A percentile compares a stretch with the other conserved stretches of the same genome.
These are phyloP conservation scores for Oreochromis aureus DNA, from an alignment of 2,113 vertebrate species.

Conservation along the genomic window DNA sequence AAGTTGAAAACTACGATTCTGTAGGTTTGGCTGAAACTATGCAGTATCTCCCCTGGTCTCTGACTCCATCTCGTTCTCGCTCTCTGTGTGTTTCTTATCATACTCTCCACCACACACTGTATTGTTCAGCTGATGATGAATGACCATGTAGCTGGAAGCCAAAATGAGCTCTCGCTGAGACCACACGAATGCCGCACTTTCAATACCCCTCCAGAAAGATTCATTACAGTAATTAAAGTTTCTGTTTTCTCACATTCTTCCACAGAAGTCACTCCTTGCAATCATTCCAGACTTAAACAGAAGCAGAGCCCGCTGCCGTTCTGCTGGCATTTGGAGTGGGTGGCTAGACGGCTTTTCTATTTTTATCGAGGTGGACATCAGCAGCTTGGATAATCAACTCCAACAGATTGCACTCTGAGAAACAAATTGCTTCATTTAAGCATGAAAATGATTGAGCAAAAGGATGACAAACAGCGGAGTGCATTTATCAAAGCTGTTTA, in stretches of 20 bases:
- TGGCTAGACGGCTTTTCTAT: constrained; percentile 51
- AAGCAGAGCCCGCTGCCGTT: constrained; percentile 13
- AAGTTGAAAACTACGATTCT: not conserved
- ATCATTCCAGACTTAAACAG: constrained; percentile 15
- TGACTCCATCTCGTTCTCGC: not conserved
- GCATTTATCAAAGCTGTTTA: constrained; percentile 76
- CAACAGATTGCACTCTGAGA: constrained; percentile 67
- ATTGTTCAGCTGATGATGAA: constrained; percentile 66
- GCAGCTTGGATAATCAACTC: constrained; percentile 73
- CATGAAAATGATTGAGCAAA: constrained; percentile 75
- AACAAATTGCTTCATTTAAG: constrained; percentile 77
- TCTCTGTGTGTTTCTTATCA: constrained; percentile 45
- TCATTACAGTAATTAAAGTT: constrained; percentile 72
- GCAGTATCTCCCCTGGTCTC: not conserved
- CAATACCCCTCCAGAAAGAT: constrained; percentile 68
- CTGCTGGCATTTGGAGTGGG: constrained; percentile 29
- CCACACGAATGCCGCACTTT: constrained; percentile 57
- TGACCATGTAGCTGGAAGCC: constrained; percentile 35
- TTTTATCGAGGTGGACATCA: constrained; percentile 71
- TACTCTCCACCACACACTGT: constrained; percentile 19
- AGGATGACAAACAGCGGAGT: constrained; percentile 61
- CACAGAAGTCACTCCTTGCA: constrained; percentile 32
- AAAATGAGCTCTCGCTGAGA: constrained; percentile 51
- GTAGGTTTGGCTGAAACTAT: not conserved
- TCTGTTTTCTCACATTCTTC: constrained; percentile 49